Base-by-base conservation (phyloP, 2,113 vertebrate species). In the Paralichthys olivaceus region DNA sequence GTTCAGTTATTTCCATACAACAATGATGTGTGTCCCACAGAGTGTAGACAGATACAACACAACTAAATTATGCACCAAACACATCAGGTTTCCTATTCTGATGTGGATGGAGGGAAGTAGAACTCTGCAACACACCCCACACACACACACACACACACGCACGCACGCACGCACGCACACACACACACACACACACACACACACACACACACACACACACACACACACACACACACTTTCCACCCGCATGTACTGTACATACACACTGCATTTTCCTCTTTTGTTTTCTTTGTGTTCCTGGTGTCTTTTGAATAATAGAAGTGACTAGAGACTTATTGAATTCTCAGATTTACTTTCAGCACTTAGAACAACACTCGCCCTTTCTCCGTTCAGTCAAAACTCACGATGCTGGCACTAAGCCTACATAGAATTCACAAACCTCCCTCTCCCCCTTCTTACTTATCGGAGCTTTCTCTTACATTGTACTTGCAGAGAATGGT, bases 271-370 rank as follows among this genome's bases (percentile, higher is more conserved):
- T 57, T 56, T 58, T 19, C 73, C 40, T 71, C 76, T 85, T 82
- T 90, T 91, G 79, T 90, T 85, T 89, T 80, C 62, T 54, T 84
- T 85, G 89, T 87, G 84, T 84, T 88, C 40, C 72, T 69, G 45
- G 65, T 90, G 81, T 86, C 84, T 86, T 69, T 29, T 91, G 79
- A 93, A 93, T 93, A 90, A 91, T 93, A 87, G 84, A 93, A 75
- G 83, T 79, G 79, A 20, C 80, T 62, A 9, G 88, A 93, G 83
- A 87, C 84, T 84, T 86, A 74, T 67, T 84, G 81, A 83, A 90
- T 87, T 82, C 89, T 90, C 88, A 84, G 77, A 87, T 90, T 91
- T 91, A 92, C 88, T 92, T 90, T 57, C 73, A 86, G 90, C 83
- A 86, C 90, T 92, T 79, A 87, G 56, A 84, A 75, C 83, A 73